phyloP scores from a whole-genome alignment of 2,797 vertebrate species.

The Masticophis lateralis region DNA sequence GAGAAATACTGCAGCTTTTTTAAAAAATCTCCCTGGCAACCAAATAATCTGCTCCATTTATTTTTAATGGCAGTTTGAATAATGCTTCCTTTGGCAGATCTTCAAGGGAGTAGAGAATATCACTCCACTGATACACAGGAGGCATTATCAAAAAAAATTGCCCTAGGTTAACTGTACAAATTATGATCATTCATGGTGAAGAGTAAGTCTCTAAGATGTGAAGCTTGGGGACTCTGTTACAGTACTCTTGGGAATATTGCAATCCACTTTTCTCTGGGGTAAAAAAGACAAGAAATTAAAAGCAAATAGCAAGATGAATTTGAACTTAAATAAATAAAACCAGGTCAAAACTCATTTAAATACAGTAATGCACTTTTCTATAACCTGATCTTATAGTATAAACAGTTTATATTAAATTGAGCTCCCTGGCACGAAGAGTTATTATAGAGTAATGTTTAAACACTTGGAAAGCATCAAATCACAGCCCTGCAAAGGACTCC shows the following conservation, averaged over 20 bases:
- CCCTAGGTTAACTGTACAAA: conserved; percentile 3
- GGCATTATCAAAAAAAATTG: background rate
- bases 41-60: background rate
- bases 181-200: background rate
- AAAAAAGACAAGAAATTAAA: conserved; percentile 3
- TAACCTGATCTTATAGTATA: conserved; percentile 26
- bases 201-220: background rate
- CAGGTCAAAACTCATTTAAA: conserved; percentile 9
- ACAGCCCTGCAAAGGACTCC: background rate
- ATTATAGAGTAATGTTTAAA: background rate
- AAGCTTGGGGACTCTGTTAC: background rate
- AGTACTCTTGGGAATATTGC: background rate
- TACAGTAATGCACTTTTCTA: conserved; percentile 1
- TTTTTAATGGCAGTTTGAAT: background rate
- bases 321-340: conserved; percentile 1
- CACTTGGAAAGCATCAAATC: background rate
- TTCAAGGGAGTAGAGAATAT: conserved; percentile 1
- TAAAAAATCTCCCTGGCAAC: conserved; percentile 8
- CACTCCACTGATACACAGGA: background rate
- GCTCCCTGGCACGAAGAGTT: background rate
- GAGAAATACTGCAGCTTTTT: background rate
- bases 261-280: background rate
- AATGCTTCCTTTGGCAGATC: background rate
- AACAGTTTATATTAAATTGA: conserved; percentile 6
- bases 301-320: background rate